Conservation (phyloP, 2,888 invertebrate species). For the Drosophila melanosoma region DNA sequence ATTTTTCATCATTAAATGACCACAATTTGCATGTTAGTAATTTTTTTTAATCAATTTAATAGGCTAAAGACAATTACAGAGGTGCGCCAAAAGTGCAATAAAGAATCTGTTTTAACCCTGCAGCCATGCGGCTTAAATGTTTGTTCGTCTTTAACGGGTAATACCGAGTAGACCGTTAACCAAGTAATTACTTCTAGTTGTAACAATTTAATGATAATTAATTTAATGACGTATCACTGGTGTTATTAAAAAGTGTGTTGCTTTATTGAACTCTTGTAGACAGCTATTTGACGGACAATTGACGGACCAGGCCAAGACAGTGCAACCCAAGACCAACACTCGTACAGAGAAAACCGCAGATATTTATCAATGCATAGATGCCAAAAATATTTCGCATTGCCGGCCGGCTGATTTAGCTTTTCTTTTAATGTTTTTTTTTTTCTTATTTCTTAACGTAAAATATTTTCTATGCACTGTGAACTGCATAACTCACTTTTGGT, state of each 20-base stretch:
- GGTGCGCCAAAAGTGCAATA: constrained; percentile 66
- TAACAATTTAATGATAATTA: constrained; percentile 81
- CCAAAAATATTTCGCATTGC: constrained; percentile 55
- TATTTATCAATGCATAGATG: constrained; percentile 25
- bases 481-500: constrained; percentile 75
- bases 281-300: constrained; percentile 73
- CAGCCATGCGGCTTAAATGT: constrained; percentile 38
- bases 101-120: constrained; percentile 75
- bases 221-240: constrained; percentile 79
- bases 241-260: constrained; percentile 78
- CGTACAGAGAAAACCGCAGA: constrained; percentile 29
- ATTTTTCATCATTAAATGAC: constrained; percentile 74
- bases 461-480: constrained; percentile 76
- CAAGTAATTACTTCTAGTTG: constrained; percentile 45
- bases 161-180: constrained; percentile 18
- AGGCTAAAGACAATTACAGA: constrained; percentile 78
- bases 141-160: constrained; percentile 47
- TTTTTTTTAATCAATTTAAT: constrained; percentile 77
- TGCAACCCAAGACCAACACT: background rate
- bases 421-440: constrained; percentile 6
- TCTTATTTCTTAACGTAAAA: constrained; percentile 47
- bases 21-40: constrained; percentile 78
- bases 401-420: constrained; percentile 41
- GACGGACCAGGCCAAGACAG: constrained; percentile 38
- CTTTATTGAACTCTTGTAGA: constrained; percentile 69